These are phyloP conservation scores for Semibalanus balanoides DNA, from an alignment of 1,140 invertebrate genomes.

Conservation along the genomic window DNA sequence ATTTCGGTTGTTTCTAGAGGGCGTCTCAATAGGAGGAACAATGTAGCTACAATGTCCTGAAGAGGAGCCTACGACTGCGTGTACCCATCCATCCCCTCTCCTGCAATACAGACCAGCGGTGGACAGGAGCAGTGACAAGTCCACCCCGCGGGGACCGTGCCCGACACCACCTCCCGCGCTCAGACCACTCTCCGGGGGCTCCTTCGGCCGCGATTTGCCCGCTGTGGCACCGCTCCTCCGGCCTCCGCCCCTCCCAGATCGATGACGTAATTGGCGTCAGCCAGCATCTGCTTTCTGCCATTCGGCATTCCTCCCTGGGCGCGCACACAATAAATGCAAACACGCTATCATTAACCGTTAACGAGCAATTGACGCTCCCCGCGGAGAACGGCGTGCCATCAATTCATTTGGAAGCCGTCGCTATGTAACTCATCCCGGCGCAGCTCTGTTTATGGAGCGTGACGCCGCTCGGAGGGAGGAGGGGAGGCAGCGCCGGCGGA, in stretches of 20 bases:
- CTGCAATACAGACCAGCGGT: no score
- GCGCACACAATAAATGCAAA: not conserved
- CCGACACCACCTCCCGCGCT: no score
- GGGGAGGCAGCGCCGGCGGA: no score
- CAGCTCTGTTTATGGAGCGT: not conserved
- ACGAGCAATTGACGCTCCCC: not conserved
- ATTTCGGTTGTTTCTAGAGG: no score
- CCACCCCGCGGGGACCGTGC: no score
- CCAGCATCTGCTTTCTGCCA: not conserved
- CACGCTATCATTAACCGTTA: conserved; percentile 2
- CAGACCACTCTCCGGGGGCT: no score
- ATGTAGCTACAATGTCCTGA: no score
- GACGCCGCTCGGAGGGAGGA: not conserved
- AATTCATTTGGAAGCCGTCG: not conserved
- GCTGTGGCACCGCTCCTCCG: no score
- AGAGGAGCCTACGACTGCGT: no score
- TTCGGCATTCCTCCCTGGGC: not conserved
- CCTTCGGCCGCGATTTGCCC: not conserved
- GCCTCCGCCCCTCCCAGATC: not conserved
- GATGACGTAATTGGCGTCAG: not conserved
- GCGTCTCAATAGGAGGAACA: no score
- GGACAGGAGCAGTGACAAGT: no score
- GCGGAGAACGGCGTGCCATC: not conserved
- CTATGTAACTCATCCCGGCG: not conserved
- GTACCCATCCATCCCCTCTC: no score